Base-by-base conservation (phyloP, 1,140 invertebrate species). In the Leptopilina boulardi region DNA sequence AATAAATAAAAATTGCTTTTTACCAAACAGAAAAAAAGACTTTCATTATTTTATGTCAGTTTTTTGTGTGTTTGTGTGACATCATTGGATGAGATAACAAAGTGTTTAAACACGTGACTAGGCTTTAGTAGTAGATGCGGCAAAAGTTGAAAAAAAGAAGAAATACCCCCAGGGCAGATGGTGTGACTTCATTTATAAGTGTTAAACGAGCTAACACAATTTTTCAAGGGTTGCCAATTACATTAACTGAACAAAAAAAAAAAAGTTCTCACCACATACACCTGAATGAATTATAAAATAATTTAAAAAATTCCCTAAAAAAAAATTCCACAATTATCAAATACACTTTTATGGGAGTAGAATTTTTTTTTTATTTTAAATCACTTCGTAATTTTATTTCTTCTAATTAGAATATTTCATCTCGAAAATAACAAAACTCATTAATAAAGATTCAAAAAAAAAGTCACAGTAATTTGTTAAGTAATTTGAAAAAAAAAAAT, bases 21-120 rank as follows among this genome's bases (percentile, higher is more conserved):
- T 15, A 4, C 2, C 9, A 59, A 21, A 26, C 0, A 13, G 3
- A 15, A n/a, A 66, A 30, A 1, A 66, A n/a, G 15, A 10, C 4
- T 26, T 30, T 66, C 51, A 9, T 66, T n/a, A 13, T 66, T 66
- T n/a, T 59, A 4, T 66, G 26, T 18, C 26, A 66, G 23, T 6
- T 3, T 15, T n/a, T 5, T n/a, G n/a, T n/a, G n/a, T n/a, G n/a
- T n/a, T 30, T 30, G 13, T 30, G 9, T 26, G 59, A 66, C 23
- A 23, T 66, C 59, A 66, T 30, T 66, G 59, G 21, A 66, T 30
- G 59, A 66, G 26, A 66, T 66, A 66, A 66, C 59, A n/a, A 66
- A 66, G 59, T 66, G 23, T 23, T n/a, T 30, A 30, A 23, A 66
- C 59, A 66, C 59, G 59, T 66, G 59, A 30, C 59, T 30, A 8